Conservation (phyloP, 2,797 vertebrate species). For the Aldrovandia affinis region DNA sequence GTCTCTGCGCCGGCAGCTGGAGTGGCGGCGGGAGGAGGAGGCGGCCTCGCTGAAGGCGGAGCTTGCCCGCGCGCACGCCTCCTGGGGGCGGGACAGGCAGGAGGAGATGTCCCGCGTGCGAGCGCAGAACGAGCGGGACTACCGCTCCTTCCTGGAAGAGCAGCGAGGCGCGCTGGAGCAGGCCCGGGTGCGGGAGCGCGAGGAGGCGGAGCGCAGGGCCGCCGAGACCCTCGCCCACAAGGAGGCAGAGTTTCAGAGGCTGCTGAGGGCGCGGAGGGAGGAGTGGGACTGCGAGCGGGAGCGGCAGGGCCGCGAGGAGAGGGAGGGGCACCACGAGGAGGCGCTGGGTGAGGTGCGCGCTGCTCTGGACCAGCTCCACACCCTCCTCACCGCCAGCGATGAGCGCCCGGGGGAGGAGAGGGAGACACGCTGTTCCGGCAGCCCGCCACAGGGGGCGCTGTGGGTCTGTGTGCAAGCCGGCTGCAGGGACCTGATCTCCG, state of each 20-base stretch:
- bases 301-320: constrained; percentile 62
- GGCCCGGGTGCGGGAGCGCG: constrained; percentile 71
- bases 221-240: constrained; percentile 77
- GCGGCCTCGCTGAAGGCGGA: constrained; percentile 82
- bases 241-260: constrained; percentile 77
- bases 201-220: constrained; percentile 66
- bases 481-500: constrained; percentile 68
- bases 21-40: constrained; percentile 76
- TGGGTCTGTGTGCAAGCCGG: constrained; percentile 71
- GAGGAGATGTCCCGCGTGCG: constrained; percentile 84
- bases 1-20: constrained; percentile 75
- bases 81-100: constrained; percentile 88
- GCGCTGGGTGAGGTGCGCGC: constrained; percentile 71
- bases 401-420: constrained; percentile 41
- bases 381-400: constrained; percentile 54
- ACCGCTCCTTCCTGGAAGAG: constrained; percentile 78
- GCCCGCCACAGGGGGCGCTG: constrained; percentile 48
- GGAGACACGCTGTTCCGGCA: constrained; percentile 39
- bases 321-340: constrained; percentile 69
- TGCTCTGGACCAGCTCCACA: constrained; percentile 72
- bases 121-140: constrained; percentile 77
- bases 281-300: constrained; percentile 75
- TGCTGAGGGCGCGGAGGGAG: constrained; percentile 69
- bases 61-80: constrained; percentile 79
- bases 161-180: constrained; percentile 75